Evolutionary conservation across 2,113 vertebrate genomes (phyloP), one percentile per base, ranked within the genome.

Genomic region (Monarcha castaneiventris): DNA sequence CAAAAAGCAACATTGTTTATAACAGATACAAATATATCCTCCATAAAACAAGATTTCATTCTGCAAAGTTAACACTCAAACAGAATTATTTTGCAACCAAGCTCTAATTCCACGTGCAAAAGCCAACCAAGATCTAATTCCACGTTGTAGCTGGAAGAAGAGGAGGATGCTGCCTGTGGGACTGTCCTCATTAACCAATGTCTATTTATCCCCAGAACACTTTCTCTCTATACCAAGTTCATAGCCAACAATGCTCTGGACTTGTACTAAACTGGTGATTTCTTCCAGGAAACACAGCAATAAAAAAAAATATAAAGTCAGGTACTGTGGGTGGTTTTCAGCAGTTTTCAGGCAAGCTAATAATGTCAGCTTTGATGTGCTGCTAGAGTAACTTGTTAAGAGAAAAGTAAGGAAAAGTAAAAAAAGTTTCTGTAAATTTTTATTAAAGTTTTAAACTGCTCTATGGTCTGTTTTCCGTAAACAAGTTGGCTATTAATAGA

Each of bases 81-180:
- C 43, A 66, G 54, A 93, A 84, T 39, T 87, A 46, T 58, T 68
- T 84, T 49, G n/a, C 61, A 90, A 78, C 22, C 48, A 67, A 63
- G 46, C 35, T 55, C 49, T 62, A 87, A 91, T 79, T 82, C 33
- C 32, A 48, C 13, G 11, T 12, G 56, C 43, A 75, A 78, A 89
- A 80, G 22, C 49, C 33, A 89, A 89, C 0, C 0, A 75, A 71
- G 16, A 21, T 81, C 52, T 85, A 75, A 88, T 84, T 80, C 72
- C 79, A 35, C 0, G 0, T 43, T 1, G 3, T 44, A 79, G 11
- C 63, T 39, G 20, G 16, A 67, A 19, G 20, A 44, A 64, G 29
- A 69, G 46, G 23, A 73, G 14, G 43, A 37, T 74, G n/a, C 58
- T 77, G 39, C 54, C 66, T 32, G 11, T 56, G 71, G 35, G 71